Evolutionary conservation across 2,888 invertebrate species (phyloP).

Genomic region (Eustalomyia histrio): DNA sequence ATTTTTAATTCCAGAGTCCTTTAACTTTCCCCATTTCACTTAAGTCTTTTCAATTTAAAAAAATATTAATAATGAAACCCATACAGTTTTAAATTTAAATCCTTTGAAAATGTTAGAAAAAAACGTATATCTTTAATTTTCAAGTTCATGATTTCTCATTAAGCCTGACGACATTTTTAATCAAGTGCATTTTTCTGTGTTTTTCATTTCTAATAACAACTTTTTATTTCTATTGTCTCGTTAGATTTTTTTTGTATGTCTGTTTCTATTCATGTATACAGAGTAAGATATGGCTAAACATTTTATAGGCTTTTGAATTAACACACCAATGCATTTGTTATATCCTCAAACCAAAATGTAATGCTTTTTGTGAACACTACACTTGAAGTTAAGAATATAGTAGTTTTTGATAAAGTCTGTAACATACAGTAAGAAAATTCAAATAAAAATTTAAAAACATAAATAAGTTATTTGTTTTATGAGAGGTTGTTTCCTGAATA

Average conservation of each 20-base stretch:
- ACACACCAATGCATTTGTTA: conserved; percentile 46
- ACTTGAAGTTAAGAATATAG: neutral
- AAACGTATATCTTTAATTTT: conserved; percentile 22
- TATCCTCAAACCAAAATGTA: conserved; percentile 5
- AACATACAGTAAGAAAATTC: no score
- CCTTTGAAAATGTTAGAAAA: conserved; percentile 15
- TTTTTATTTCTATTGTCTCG: conserved; percentile 43
- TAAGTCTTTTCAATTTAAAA: no score
- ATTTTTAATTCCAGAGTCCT: no score
- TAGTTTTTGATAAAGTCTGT: no score
- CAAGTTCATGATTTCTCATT: conserved; percentile 58
- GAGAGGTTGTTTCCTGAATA: no score
- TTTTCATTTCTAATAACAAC: conserved; percentile 25
- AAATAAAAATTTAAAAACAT: no score
- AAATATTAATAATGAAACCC: no score
- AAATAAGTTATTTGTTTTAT: no score
- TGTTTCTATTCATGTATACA: conserved; percentile 6
- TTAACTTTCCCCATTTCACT: no score
- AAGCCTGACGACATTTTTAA: conserved; percentile 62
- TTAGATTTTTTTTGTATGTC: conserved; percentile 4
- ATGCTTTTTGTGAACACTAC: conserved; percentile 10
- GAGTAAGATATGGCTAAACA: conserved; percentile 1
- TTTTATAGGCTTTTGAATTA: conserved; percentile 41
- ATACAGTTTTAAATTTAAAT: neutral
- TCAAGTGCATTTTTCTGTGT: conserved; percentile 55